Evolutionary conservation across 1,140 invertebrate genomes (phyloP).

Genomic region (Zaprionus lachaisei): DNA sequence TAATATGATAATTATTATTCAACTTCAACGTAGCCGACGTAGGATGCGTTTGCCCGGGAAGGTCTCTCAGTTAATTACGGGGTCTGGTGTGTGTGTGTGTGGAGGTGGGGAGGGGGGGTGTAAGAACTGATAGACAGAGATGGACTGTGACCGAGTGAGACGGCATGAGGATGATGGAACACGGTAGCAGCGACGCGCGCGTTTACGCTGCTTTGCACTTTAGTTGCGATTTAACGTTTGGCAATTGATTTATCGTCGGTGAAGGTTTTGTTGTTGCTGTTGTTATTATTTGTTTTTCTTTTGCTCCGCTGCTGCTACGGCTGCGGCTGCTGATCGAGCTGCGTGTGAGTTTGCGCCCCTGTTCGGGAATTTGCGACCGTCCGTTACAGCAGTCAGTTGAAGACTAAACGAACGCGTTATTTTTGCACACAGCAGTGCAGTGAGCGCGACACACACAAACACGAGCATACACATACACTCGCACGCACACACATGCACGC

Average conservation of each 20-base stretch:
- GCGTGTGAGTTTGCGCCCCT: conserved; percentile 15
- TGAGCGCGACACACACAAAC: conserved; percentile 39
- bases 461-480: background rate
- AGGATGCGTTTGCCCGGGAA: too few relatives aligned
- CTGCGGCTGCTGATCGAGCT: conserved; percentile 46
- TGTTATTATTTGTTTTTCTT: conserved; percentile 21
- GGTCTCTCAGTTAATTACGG: conserved; percentile 54
- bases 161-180: conserved; percentile 16
- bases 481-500: conserved; percentile 11
- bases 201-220: conserved; percentile 50
- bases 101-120: too few relatives aligned
- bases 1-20: background rate
- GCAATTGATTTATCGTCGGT: conserved; percentile 56
- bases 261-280: conserved; percentile 30
- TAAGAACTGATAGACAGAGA: background rate
- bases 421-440: conserved; percentile 76
- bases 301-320: conserved; percentile 32
- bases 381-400: conserved; percentile 76
- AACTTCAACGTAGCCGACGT: background rate
- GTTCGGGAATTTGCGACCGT: conserved; percentile 68
- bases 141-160: background rate
- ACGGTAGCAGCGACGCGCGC: conserved; percentile 36
- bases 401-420: conserved; percentile 78
- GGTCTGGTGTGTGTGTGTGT: background rate
- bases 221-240: conserved; percentile 40